Base-by-base conservation (phyloP, 2,888 invertebrate species). In the Thymelicus acteon region DNA sequence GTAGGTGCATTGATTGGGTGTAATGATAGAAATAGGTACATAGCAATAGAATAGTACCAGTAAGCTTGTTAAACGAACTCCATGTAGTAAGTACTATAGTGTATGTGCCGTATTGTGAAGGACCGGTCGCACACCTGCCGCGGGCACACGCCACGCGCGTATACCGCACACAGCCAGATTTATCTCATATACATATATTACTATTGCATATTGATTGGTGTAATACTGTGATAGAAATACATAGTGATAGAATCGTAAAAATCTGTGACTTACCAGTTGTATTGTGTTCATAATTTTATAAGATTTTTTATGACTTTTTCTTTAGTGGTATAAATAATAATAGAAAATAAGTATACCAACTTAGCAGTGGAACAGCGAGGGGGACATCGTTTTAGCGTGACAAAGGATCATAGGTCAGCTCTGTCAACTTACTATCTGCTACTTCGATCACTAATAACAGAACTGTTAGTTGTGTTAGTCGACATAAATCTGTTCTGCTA, bases 81-180 rank as follows among this genome's bases (percentile, higher is more conserved):
- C 67, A 72, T 69, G 57, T 68, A 72, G 68, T 47, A 68, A 71
- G 63, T 73, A 73, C 74, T 76, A 58, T 72, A 75, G 72, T 54
- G 57, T 49, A 69, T 63, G 49, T 72, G 72, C 72, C 57, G 68
- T 79, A 79, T 73, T 77, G 80, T 80, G 76, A 75, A 73, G 64
- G 82, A 82, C 82, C 84, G 85, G 84, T 85, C 84, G 77, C 67
- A 86, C 92, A 92, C 92, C 92, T 92, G 92, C 92, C 90, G 80
- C 78, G 80, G 92, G 92, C 92, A 92, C 92, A 92, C 92, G 92
- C 91, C 91, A 90, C 81, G 76, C 79, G 73, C 70, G 81, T 80
- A 48, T 74, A 70, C 64, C 79, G 80, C 80, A 85, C 84, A 90
- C 85, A 82, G 72, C 13, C 67, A 15, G 48, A 15, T 44, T 40